Conservation (phyloP, 1,140 invertebrate genomes). For the Caerostris extrusa region DNA sequence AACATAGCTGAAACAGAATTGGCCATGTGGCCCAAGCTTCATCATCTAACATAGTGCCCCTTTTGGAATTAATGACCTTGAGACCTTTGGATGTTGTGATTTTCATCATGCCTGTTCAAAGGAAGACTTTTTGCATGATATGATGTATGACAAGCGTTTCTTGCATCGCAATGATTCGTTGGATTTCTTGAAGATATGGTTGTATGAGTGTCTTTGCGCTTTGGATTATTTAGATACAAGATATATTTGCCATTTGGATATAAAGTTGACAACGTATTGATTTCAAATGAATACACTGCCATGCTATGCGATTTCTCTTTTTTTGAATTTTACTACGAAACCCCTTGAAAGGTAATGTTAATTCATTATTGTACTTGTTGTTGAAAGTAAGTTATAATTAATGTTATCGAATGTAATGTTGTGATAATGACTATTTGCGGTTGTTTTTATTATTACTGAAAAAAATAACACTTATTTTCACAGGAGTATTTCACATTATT, state of each 20-base stretch:
- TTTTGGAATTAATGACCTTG: constrained; percentile 10
- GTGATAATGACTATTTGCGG: no score
- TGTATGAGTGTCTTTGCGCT: constrained; percentile 42
- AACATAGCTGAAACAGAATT: constrained; percentile 35
- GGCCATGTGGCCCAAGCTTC: constrained; percentile 21
- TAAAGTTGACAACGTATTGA: constrained; percentile 61
- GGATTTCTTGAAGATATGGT: constrained; percentile 30
- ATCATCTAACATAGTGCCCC: constrained; percentile 51
- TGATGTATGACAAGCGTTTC: constrained; percentile 19
- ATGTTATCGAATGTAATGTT: no score
- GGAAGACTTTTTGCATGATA: constrained; percentile 25
- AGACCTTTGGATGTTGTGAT: neutral
- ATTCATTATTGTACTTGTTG: no score
- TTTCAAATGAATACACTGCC: constrained; percentile 26
- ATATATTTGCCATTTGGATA: constrained; percentile 62
- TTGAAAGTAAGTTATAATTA: no score
- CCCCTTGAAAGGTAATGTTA: constrained; percentile 29
- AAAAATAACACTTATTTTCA: no score
- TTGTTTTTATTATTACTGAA: no score
- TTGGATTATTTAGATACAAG: constrained; percentile 37
- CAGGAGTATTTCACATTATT: no score
- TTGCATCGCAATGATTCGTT: neutral
- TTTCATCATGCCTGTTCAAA: constrained; percentile 63
- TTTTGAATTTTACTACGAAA: constrained; percentile 7
- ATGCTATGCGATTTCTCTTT: constrained; percentile 63